Evolutionary conservation across 2,113 vertebrate genomes (phyloP).

Genomic region (Triplophysa rosa): DNA sequence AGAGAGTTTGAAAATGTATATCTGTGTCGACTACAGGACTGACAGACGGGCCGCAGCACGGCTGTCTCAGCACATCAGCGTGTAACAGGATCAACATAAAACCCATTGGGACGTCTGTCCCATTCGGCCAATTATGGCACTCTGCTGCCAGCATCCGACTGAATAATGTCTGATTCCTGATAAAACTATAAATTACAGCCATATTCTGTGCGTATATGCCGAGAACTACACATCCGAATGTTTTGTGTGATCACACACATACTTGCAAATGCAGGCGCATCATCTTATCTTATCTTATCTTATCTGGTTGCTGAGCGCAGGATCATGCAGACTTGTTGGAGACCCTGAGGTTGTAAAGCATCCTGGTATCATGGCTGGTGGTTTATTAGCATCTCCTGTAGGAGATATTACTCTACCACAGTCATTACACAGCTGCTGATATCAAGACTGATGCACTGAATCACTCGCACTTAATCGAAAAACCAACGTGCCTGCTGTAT

Average conservation of each 20-base stretch:
- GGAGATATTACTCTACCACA: slow-evolving; percentile 22
- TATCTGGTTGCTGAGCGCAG: slow-evolving; percentile 46
- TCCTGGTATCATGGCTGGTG: slow-evolving; percentile 24
- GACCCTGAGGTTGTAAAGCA: slow-evolving; percentile 43
- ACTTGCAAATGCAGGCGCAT: slow-evolving; percentile 19
- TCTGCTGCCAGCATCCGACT: slow-evolving; percentile 61
- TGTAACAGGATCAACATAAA: slow-evolving; percentile 71
- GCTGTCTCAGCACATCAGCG: slow-evolving; percentile 52
- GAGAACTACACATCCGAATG: slow-evolving; percentile 39
- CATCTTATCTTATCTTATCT: background rate
- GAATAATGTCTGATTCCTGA: slow-evolving; percentile 64
- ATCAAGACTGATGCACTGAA: slow-evolving; percentile 15
- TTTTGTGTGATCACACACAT: slow-evolving; percentile 29
- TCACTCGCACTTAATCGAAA: background rate
- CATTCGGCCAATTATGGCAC: slow-evolving; percentile 68
- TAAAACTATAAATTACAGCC: slow-evolving; percentile 62
- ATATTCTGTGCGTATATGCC: slow-evolving; percentile 56
- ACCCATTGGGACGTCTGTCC: slow-evolving; percentile 67
- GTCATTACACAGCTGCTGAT: background rate
- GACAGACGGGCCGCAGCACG: slow-evolving; percentile 54
- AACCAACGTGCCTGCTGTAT: background rate
- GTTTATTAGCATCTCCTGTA: slow-evolving; percentile 41
- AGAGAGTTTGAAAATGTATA: slow-evolving; percentile 42
- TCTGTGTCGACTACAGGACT: slow-evolving; percentile 48
- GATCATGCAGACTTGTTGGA: slow-evolving; percentile 46